Base-by-base conservation (phyloP, 2,797 vertebrate genomes). In the Buceros bicornis region DNA sequence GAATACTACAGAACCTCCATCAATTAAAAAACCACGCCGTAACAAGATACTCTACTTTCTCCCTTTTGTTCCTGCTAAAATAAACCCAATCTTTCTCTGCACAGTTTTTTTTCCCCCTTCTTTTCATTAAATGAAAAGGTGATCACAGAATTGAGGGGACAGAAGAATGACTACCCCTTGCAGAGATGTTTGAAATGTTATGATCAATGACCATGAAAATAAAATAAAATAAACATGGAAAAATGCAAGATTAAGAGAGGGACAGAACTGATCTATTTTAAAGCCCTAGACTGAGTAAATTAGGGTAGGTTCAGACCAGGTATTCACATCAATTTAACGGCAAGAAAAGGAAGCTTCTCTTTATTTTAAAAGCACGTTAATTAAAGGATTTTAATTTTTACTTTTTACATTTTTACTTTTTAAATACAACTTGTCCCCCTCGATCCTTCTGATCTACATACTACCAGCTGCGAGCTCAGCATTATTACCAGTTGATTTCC, bases 191-290 rank as follows among this genome's bases (percentile, higher is more conserved):
- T 67, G 64, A 95, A 96, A 96, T 64, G 89, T 56, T 82, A 17
- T 84, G 83, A 96, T 64, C 82, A 89, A 89, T 87, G 89, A 82
- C 40, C 64, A 89, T 72, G 87, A 88, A 64, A 67, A 89, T 72
- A 86, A 88, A 64, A 67, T 61, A 89, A 96, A 93, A 69, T 15
- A 90, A 94, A 92, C 66, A 88, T 61, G 79, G 92, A 89, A 93
- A 69, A 69, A 16, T 31, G 56, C 2, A 24, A 71, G 77, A 92
- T 57, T 83, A 87, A 79, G 43, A 67, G 13, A 16, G 24, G 45
- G 29, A 81, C 20, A 78, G 16, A 82, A 81, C 0, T 5, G 16
- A 79, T 45, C 6, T 8, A 67, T 79, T 89, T 56, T 82, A 1
- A 73, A 81, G 51, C 82, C 45, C 77, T 78, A 58, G 33, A 65